Evolutionary conservation across 2,888 invertebrate genomes (phyloP).

Genomic region (Tenthredo amoena): DNA sequence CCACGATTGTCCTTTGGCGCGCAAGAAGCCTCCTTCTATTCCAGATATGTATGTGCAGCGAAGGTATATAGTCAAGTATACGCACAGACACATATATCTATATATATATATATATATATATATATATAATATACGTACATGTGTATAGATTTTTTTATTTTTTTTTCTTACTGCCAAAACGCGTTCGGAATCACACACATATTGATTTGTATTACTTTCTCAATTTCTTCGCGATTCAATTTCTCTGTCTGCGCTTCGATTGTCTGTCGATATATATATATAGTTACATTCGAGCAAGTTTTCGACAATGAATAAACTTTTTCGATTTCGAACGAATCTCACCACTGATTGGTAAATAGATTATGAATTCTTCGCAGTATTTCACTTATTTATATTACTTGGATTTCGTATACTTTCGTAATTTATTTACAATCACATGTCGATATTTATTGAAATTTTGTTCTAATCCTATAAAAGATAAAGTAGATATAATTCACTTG

Average conservation of each 20-base stretch:
- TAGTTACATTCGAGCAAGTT: background rate
- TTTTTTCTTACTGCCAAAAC: background rate
- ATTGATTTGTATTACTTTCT: background rate
- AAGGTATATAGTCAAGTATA: background rate
- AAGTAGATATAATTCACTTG: background rate
- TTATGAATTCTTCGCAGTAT: background rate
- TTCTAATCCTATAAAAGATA: background rate
- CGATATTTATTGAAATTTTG: background rate
- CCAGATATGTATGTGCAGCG: background rate
- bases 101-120: too few relatives aligned
- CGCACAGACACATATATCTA: too few relatives aligned
- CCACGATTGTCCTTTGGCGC: conserved; percentile 16
- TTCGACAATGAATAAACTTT: background rate
- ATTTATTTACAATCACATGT: background rate
- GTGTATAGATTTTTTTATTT: background rate
- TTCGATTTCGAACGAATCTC: conserved; percentile 19
- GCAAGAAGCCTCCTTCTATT: background rate
- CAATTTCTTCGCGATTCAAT: conserved; percentile 27
- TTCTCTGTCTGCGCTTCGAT: background rate
- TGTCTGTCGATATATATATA: background rate
- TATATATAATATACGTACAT: background rate
- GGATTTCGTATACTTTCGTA: background rate
- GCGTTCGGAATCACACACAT: background rate
- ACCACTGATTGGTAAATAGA: background rate
- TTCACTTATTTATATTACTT: background rate